phyloP scores from a whole-genome alignment of 2,888 invertebrate species.

The Pachymerium ferrugineum region DNA sequence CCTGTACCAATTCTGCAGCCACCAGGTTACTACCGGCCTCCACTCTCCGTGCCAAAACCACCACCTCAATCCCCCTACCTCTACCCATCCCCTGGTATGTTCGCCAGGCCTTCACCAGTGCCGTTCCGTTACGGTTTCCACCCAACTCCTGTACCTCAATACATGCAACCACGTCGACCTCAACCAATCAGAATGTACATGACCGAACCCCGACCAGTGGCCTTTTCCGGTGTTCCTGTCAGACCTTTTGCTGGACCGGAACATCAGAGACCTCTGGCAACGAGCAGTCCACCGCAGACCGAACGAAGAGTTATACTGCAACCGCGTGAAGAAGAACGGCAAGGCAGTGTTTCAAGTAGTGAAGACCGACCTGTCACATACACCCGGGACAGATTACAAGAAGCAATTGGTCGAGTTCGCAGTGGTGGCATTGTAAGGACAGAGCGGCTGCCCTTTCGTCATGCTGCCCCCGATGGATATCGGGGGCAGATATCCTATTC shows the following conservation, averaged over 20 bases:
- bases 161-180: slow-evolving; percentile 20
- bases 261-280: slow-evolving; percentile 51
- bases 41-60: slow-evolving; percentile 60
- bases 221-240: neutral
- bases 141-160: slow-evolving; percentile 34
- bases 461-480: slow-evolving; percentile 39
- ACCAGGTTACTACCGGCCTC: too few relatives aligned
- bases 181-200: slow-evolving; percentile 17
- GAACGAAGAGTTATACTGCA: slow-evolving; percentile 48
- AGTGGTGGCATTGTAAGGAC: slow-evolving; percentile 37
- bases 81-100: neutral
- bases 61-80: slow-evolving; percentile 40
- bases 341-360: slow-evolving; percentile 32
- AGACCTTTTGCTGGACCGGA: slow-evolving; percentile 25
- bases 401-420: slow-evolving; percentile 42
- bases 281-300: slow-evolving; percentile 46
- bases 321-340: slow-evolving; percentile 46
- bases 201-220: neutral
- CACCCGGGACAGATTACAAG: slow-evolving; percentile 42
- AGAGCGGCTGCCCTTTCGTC: slow-evolving; percentile 36
- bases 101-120: slow-evolving; percentile 16
- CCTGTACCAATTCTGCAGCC: slow-evolving; percentile 28
- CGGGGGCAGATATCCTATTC: slow-evolving; percentile 31
- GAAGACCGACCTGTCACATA: slow-evolving; percentile 40
- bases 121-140: slow-evolving; percentile 36